Evolutionary conservation across 2,888 invertebrate genomes (phyloP).

Genomic region (Eueremaeus valkanovi): DNA sequence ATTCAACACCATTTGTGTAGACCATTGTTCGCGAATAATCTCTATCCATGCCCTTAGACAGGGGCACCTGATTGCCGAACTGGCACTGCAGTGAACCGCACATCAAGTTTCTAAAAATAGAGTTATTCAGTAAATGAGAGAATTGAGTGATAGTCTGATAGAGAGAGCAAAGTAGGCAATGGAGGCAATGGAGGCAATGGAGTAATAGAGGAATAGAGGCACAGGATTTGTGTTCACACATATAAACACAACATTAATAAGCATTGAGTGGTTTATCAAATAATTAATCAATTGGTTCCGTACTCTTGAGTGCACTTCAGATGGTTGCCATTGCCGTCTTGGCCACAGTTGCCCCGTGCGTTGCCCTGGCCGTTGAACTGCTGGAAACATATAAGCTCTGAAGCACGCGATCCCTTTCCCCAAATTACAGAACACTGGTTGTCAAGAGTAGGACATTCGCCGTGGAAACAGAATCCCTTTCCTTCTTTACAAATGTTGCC

Average conservation of each 20-base stretch:
- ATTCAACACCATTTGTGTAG: conserved; percentile 79
- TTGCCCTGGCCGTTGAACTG: conserved; percentile 94
- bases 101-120: conserved; percentile 68
- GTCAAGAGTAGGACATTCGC: conserved; percentile 80
- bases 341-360: conserved; percentile 92
- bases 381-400: conserved; percentile 67
- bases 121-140: neutral
- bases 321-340: conserved; percentile 67
- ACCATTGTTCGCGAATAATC: conserved; percentile 83
- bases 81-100: conserved; percentile 95
- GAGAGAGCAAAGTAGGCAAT: neutral
- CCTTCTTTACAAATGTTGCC: conserved; percentile 74
- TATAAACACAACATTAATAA: conserved; percentile 20
- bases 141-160: neutral
- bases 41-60: conserved; percentile 71
- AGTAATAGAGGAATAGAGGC: neutral
- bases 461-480: conserved; percentile 82
- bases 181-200: too few relatives aligned
- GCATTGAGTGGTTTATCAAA: neutral
- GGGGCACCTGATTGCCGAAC: conserved; percentile 75
- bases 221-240: neutral
- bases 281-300: conserved; percentile 52
- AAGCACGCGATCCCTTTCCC: conserved; percentile 64
- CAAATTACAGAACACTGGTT: conserved; percentile 88
- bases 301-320: conserved; percentile 81